A percentile compares a stretch with the other conserved stretches of the same genome.
Evolutionary conservation across 2,797 vertebrate species (phyloP).

Genomic region (Thripadectes ignobilis): DNA sequence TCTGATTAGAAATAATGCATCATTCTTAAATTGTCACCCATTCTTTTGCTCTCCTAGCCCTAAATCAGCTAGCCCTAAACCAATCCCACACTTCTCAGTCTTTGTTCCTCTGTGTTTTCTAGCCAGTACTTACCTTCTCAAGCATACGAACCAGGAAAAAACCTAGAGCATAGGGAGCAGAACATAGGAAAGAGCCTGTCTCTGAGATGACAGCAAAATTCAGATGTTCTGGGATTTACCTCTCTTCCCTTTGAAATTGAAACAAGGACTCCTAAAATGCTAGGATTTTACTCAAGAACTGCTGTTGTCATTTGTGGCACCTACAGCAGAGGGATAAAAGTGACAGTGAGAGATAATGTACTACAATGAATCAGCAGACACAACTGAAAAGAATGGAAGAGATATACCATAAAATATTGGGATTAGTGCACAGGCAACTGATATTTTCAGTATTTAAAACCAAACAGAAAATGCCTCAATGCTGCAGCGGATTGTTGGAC

Average conservation of each 20-base stretch:
- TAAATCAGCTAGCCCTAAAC: not conserved
- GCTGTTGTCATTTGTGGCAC: not conserved
- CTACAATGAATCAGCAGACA: not conserved
- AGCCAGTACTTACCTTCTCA: not conserved
- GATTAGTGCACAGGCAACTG: not conserved
- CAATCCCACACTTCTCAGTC: not conserved
- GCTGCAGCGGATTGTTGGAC: not conserved
- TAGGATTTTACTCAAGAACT: not conserved
- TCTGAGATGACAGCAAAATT: not conserved
- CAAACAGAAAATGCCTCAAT: not conserved
- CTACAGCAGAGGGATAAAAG: not conserved
- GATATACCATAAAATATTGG: not conserved
- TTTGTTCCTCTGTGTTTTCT: not conserved
- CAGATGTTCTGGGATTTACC: not conserved
- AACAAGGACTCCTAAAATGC: not conserved
- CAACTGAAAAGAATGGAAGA: not conserved
- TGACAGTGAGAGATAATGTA: not conserved
- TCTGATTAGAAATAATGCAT: not conserved
- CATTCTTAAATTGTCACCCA: not conserved
- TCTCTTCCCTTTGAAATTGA: not conserved
- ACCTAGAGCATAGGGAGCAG: rapidly evolving
- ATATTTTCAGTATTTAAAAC: not conserved
- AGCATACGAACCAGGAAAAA: not conserved
- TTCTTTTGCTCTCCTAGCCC: not conserved
- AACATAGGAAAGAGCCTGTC: not conserved